Percentiles rank a stretch among this genome's conserved stretches.
phyloP scores from a whole-genome alignment of 2,888 invertebrate species.

The Ischnura elegans region DNA sequence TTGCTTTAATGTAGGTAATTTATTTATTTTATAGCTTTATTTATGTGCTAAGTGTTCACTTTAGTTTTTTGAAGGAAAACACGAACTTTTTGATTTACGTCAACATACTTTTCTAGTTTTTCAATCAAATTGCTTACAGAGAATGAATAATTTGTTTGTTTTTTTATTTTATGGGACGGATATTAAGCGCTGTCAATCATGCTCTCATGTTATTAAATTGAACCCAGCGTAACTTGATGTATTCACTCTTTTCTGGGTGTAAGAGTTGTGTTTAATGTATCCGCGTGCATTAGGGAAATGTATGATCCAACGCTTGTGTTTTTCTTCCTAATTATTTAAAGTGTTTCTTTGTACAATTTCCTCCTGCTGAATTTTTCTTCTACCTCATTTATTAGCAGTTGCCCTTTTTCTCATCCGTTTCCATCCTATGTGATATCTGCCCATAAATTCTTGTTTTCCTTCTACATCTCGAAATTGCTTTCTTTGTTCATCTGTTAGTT shows the following conservation, averaged over 20 bases:
- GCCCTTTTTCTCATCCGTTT: background rate
- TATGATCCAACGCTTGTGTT: background rate
- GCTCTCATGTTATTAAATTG: background rate
- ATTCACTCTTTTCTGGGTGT: background rate
- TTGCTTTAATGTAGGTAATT: background rate
- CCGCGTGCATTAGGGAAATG: background rate
- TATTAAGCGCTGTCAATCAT: background rate
- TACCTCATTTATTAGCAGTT: background rate
- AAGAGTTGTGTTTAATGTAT: background rate
- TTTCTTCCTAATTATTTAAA: background rate
- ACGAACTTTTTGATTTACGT: background rate
- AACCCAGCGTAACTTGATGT: background rate
- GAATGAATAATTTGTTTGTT: background rate
- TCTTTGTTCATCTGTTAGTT: background rate
- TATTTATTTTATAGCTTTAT: background rate
- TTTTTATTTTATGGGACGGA: background rate
- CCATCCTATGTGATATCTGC: background rate
- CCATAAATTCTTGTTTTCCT: background rate
- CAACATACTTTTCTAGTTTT: background rate
- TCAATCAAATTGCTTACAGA: background rate
- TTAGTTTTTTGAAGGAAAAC: background rate
- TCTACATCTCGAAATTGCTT: background rate
- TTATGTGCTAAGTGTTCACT: too few species aligned
- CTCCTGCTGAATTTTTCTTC: background rate
- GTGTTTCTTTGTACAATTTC: background rate